Base-by-base conservation (phyloP, 2,888 invertebrate species). In the Parascotia fuliginaria region DNA sequence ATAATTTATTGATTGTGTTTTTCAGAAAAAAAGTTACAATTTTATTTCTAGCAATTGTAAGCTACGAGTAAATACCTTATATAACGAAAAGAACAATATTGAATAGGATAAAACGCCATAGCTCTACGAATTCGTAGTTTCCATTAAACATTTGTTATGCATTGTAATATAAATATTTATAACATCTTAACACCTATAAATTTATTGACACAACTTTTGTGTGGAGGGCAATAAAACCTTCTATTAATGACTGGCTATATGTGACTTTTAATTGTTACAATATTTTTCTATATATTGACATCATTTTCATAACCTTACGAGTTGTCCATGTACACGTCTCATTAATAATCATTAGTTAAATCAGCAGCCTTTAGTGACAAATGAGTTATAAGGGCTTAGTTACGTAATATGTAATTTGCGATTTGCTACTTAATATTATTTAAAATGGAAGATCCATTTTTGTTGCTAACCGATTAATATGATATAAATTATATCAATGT, bases 161-260 rank as follows among this genome's bases (percentile, higher is more conserved):
- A 12, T 42, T 24, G n/a, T 44, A 39, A 41, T 27, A 9, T 47
- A 39, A 38, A 51, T 37, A 49, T 58, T 56, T 42, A 61, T 56
- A 34, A 14, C 13, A 11, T 9, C 14, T 19, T 37, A 5, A 6
- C 29, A 14, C 12, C 14, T 13, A 39, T 55, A 1, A 13, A 31
- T 31, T 42, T 39, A 15, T 45, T 22, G 27, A 3, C 11, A 32
- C 13, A 44, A 33, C 11, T 38, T 38, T 44, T 39, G 16, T 47
- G 14, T 44, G 11, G 22, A 44, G 24, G 19, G 27, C 22, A 19
- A 36, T 31, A 2, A 31, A 29, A 11, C 19, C 19, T n/a, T 4
- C 13, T 22, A 13, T 15, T 9, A 3, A 14, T 36, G 16, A 7
- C 14, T 19, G 19, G 4, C 5, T 1, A 24, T 6, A 22, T 38